Evolutionary conservation across 2,797 vertebrate species (phyloP), one percentile per base, ranked within the genome.

Genomic region (Periparus ater): DNA sequence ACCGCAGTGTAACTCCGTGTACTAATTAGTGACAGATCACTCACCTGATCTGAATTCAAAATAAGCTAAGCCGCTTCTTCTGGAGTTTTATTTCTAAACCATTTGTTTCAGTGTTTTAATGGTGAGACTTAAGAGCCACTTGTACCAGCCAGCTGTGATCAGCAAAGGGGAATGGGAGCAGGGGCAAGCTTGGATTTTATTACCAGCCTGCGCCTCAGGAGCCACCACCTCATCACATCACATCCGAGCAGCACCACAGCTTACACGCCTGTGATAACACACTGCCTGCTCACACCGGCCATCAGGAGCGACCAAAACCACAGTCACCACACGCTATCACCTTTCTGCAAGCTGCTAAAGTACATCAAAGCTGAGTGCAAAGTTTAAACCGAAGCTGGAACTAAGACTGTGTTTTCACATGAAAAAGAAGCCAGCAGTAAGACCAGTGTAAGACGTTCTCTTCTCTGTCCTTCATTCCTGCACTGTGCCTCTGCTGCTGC

Each of bases 31-130:
- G 83, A 79, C 48, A 73, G 42, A 67, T 63, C 54, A 25, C 60
- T 79, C 58, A 82, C 51, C 80, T 53, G 51, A 93, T 53, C n/a
- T 45, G 47, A 65, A 92, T 79, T 89, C 79, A 94, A 93, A 85
- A 67, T 54, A 82, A 90, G 14, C 21, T n/a, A 91, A 90, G 8
- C 36, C 42, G 50, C 21, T 85, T 78, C 27, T 91, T 75, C n/a
- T 66, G 17, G 21, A 62, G 19, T 85, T 94, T 75, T 80, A 27
- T 61, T 84, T 70, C 85, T 66, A 91, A 75, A 5, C 4, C 9
- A n/a, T 70, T 92, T 79, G 12, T 81, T 85, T 88, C 27, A 44
- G 60, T 27, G 8, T 26, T 51, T 86, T 78, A 85, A 76, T 8
- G 6, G 67, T 13, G 21, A 23, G 55, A 93, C 23, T 72, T 85